phyloP scores from a whole-genome alignment of 2,113 vertebrate genomes.

The Merops nubicus region DNA sequence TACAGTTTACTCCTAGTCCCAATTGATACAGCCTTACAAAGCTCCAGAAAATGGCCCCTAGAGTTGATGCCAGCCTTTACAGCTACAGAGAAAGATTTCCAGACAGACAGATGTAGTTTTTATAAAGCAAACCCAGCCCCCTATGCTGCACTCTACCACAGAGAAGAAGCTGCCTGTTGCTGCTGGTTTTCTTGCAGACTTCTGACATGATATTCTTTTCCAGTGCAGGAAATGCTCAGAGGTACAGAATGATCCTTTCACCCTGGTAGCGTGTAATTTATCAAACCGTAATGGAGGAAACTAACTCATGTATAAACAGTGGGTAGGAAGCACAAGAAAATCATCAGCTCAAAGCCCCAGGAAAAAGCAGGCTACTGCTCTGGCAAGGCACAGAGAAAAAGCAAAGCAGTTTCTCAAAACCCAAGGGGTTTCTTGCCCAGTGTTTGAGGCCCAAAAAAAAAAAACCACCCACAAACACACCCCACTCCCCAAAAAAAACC shows the following conservation, averaged over 20 bases:
- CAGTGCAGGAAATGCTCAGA: neutral
- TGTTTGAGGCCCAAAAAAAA: neutral
- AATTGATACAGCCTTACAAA: fast-evolving
- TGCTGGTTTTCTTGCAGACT: neutral
- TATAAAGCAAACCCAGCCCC: neutral
- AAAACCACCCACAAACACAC: neutral
- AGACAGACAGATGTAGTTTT: neutral
- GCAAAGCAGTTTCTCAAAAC: neutral
- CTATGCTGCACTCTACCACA: neutral
- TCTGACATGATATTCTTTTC: neutral
- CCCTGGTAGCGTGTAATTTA: neutral
- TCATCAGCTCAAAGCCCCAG: neutral
- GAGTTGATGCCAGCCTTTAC: neutral
- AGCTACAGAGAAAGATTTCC: neutral
- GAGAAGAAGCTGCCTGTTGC: neutral
- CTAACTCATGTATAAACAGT: neutral
- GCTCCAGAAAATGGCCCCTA: neutral
- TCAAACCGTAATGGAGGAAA: neutral
- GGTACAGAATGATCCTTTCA: neutral
- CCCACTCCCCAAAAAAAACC: too few relatives aligned
- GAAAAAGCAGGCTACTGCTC: neutral
- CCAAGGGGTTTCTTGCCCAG: neutral
- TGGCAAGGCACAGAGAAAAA: neutral
- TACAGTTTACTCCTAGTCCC: neutral
- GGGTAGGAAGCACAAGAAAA: neutral